Evolutionary conservation across 2,888 invertebrate species (phyloP).

Genomic region (Sesamia inferens): DNA sequence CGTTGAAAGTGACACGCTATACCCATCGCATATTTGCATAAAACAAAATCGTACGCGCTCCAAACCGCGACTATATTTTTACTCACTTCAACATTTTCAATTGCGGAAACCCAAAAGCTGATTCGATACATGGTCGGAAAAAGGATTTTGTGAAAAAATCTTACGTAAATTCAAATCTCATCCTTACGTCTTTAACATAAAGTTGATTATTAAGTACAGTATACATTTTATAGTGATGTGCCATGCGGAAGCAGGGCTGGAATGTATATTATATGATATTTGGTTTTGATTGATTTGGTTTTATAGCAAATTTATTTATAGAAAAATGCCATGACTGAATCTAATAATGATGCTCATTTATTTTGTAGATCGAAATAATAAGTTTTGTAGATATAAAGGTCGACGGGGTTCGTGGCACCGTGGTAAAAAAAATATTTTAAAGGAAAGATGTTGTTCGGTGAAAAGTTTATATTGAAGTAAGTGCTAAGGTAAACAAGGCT

Average conservation of each 20-base stretch:
- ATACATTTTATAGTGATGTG: conserved; percentile 35
- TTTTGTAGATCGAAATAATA: not conserved
- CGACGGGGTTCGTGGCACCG: too few relatives aligned
- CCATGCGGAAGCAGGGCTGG: conserved; percentile 22
- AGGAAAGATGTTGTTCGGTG: too few relatives aligned
- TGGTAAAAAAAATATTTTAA: too few relatives aligned
- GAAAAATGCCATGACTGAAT: conserved; percentile 40
- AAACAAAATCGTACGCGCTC: conserved; percentile 43
- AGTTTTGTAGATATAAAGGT: too few relatives aligned
- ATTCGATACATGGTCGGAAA: conserved; percentile 28
- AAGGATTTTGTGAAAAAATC: conserved; percentile 37
- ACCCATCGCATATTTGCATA: conserved; percentile 55
- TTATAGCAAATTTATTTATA: conserved; percentile 47
- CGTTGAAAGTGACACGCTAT: conserved; percentile 50
- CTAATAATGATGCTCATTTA: conserved; percentile 29
- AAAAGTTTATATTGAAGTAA: too few relatives aligned
- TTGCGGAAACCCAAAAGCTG: conserved; percentile 41
- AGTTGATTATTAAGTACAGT: conserved; percentile 22
- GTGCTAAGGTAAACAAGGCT: too few relatives aligned
- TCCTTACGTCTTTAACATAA: not conserved
- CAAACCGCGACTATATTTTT: conserved; percentile 53
- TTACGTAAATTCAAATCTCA: not conserved
- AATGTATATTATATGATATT: conserved; percentile 38
- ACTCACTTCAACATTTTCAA: conserved; percentile 57
- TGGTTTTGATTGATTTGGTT: conserved; percentile 36